Base-by-base conservation (phyloP, 2,797 vertebrate genomes). In the Clarias platycephalus region DNA sequence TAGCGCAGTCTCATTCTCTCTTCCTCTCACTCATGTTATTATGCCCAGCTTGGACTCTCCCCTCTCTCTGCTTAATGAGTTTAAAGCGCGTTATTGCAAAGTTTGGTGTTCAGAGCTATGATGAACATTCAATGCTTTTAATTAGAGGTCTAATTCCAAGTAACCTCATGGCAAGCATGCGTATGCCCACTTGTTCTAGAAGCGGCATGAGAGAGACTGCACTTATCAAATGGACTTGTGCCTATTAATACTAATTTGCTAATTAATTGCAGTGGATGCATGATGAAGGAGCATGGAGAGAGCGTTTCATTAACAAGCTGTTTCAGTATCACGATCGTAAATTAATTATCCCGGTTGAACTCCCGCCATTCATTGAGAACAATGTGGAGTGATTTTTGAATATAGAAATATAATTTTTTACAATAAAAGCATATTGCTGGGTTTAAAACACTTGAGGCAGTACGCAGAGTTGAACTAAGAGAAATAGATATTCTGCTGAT, bases 141-240 rank as follows among this genome's bases (percentile, higher is more conserved):
- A 93, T 93, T 88, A 87, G 92, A 92, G 78, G 72, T 80, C 82
- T 83, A 93, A 93, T 93, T 92, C 92, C 82, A 67, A 85, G 85
- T 82, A 86, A 81, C 83, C 82, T 87, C 85, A 85, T 87, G 70
- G 68, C 75, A 67, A 20, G 49, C 12, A 13, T 60, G 81, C 37
- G 10, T 40, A 75, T 81, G 83, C 72, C 55, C 84, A 67, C 49
- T 66, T 16, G 58, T 49, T 58, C 74, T 62, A 58, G 64, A 31
- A 64, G 78, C 31, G 40, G 67, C 55, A 77, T 31, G 53, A 13
- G 40, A 40, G 63, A 83, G 72, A 70, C 89, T 83, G 70, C 82
- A 81, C 81, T 81, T 64, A 80, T 86, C 85, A 70, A 78, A 83
- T 44, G 75, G 62, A 83, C 82, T 64, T 57, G 82, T 83, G 76